These are phyloP conservation scores for Mandrillus leucophaeus DNA, from an alignment of 2,113 vertebrate species.

Conservation along the genomic window DNA sequence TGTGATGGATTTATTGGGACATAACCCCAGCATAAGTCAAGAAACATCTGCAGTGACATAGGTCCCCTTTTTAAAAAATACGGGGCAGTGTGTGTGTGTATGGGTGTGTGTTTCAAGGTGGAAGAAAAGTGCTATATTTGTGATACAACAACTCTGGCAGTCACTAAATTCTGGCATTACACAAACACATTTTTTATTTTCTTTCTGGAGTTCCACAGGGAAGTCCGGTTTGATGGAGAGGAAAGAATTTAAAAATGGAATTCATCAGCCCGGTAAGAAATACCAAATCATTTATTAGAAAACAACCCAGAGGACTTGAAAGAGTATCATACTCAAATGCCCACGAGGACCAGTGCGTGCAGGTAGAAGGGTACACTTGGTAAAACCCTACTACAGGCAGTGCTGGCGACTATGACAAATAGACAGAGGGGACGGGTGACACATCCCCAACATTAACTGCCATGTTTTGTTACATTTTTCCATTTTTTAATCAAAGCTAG, in stretches of 20 bases:
- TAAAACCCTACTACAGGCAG: not conserved
- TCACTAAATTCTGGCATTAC: not conserved
- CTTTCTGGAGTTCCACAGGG: not conserved
- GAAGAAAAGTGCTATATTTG: not conserved
- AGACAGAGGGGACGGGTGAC: too few relatives aligned
- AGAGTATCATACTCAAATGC: not conserved
- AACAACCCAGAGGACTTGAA: not conserved
- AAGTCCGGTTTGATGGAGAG: not conserved
- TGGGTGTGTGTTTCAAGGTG: not conserved
- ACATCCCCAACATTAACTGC: rapidly evolving
- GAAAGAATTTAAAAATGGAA: not conserved
- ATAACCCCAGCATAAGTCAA: not conserved
- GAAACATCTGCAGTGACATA: not conserved
- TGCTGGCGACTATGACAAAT: rapidly evolving
- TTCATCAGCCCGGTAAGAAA: not conserved
- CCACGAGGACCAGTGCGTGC: rapidly evolving
- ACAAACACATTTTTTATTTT: not conserved
- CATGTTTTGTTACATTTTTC: not conserved
- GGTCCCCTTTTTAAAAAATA: not conserved
- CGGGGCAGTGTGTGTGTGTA: not conserved
- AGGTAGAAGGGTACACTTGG: not conserved
- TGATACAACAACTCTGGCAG: not conserved
- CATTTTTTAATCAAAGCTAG: not conserved
- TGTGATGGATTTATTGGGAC: not conserved
- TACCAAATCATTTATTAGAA: not conserved